A percentile compares a stretch with the other conserved stretches of the same genome.
Evolutionary conservation across 1,140 invertebrate genomes (phyloP).

Genomic region (Eupeodes corollae): DNA sequence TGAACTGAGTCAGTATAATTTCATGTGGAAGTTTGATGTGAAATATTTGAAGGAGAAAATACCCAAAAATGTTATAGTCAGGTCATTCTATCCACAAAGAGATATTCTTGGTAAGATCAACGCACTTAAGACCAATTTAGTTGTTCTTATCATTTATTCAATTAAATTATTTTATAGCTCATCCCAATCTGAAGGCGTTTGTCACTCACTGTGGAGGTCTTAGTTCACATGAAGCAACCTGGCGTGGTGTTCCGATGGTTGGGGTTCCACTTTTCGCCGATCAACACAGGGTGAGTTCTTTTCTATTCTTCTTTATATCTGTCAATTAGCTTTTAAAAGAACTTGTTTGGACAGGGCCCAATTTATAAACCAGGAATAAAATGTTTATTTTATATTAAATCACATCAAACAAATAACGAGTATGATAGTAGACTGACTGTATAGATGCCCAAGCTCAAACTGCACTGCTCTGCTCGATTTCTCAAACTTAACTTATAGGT

Average conservation of each 20-base stretch:
- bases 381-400: no score
- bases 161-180: slow-evolving; percentile 24
- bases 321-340: no score
- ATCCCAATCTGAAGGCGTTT: slow-evolving; percentile 40
- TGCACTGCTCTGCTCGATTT: no score
- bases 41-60: neutral
- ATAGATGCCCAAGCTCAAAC: no score
- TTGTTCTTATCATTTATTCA: neutral
- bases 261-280: slow-evolving; percentile 53
- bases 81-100: slow-evolving; percentile 13
- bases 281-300: slow-evolving; percentile 36
- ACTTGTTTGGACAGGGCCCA: no score
- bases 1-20: slow-evolving; percentile 10
- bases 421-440: no score
- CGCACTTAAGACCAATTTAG: neutral
- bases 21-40: slow-evolving; percentile 34
- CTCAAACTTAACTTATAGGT: no score
- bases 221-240: slow-evolving; percentile 44
- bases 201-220: slow-evolving; percentile 48
- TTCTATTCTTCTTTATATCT: no score
- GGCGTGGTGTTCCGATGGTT: slow-evolving; percentile 42
- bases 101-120: slow-evolving; percentile 22
- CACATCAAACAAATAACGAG: no score
- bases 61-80: slow-evolving; percentile 6
- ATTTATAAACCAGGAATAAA: no score